These are phyloP conservation scores for Heliconius hermathena DNA, from an alignment of 1,140 invertebrate species.

Conservation along the genomic window DNA sequence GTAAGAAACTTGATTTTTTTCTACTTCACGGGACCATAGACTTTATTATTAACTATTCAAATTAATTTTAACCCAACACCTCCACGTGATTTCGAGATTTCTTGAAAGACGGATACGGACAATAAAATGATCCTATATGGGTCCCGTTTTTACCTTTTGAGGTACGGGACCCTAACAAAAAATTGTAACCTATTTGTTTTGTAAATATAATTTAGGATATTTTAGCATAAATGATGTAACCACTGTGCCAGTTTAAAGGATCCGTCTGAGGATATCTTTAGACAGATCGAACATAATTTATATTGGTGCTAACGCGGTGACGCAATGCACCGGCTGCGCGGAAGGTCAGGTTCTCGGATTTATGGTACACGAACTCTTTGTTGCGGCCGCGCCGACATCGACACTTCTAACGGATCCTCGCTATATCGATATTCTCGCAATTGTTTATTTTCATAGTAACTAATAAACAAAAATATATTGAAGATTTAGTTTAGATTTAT, in stretches of 20 bases:
- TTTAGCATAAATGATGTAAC: slow-evolving; percentile 12
- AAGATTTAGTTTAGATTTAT: not conserved
- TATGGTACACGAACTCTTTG: slow-evolving; percentile 70
- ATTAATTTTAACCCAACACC: too few species aligned
- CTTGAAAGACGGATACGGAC: too few species aligned
- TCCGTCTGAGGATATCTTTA: slow-evolving; percentile 30
- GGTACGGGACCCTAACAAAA: not conserved
- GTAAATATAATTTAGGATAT: slow-evolving; percentile 1
- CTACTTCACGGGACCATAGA: too few species aligned
- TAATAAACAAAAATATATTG: not conserved
- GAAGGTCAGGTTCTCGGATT: slow-evolving; percentile 48
- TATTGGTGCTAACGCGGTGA: slow-evolving; percentile 32
- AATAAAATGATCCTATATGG: too few species aligned
- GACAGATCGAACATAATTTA: slow-evolving; percentile 37
- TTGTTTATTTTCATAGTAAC: slow-evolving; percentile 25
- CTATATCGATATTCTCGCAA: slow-evolving; percentile 37
- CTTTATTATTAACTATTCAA: too few species aligned
- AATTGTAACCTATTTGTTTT: not conserved
- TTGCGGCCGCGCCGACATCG: slow-evolving; percentile 46
- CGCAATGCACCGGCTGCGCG: slow-evolving; percentile 34
- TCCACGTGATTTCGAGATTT: too few species aligned
- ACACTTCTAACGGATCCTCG: slow-evolving; percentile 45
- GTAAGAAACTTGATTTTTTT: too few species aligned
- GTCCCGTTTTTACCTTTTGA: too few species aligned
- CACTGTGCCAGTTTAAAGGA: slow-evolving; percentile 20